A percentile compares a stretch with the other conserved stretches of the same genome.
Evolutionary conservation across 2,888 invertebrate genomes (phyloP).

Genomic region (Dryomyza anilis): DNA sequence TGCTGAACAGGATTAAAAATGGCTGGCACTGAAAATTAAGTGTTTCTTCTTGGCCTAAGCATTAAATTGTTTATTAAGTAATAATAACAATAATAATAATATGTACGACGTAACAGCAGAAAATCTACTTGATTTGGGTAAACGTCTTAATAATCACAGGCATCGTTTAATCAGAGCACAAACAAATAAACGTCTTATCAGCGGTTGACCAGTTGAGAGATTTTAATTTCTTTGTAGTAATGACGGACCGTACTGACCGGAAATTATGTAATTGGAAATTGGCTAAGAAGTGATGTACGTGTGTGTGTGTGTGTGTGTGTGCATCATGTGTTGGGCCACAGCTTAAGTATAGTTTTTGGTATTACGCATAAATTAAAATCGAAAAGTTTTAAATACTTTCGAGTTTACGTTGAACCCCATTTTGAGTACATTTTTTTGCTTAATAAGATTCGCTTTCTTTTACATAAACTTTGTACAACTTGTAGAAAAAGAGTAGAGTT

Average conservation of each 20-base stretch:
- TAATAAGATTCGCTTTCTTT: no score
- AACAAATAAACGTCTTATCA: conserved; percentile 3
- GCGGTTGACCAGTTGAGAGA: conserved; percentile 14
- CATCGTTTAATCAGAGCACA: background rate
- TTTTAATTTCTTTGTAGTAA: background rate
- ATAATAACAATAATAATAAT: no score
- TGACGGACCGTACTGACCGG: background rate
- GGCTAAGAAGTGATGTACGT: no score
- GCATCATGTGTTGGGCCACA: background rate
- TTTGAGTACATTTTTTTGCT: background rate
- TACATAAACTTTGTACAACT: no score
- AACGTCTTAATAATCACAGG: conserved; percentile 15
- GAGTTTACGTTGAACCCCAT: background rate
- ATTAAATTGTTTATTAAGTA: conserved; percentile 24
- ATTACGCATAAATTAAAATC: conserved; percentile 22
- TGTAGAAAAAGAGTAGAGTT: conserved; percentile 33
- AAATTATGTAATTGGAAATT: conserved; percentile 4
- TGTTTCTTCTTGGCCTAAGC: conserved; percentile 5
- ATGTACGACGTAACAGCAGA: no score
- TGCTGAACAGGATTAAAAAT: conserved; percentile 14
- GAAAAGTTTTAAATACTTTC: conserved; percentile 22
- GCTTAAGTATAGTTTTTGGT: conserved; percentile 18
- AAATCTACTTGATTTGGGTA: conserved; percentile 4
- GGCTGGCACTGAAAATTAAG: background rate
- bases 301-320: background rate